phyloP scores from a whole-genome alignment of 1,140 invertebrate genomes.

The Varroa destructor region DNA sequence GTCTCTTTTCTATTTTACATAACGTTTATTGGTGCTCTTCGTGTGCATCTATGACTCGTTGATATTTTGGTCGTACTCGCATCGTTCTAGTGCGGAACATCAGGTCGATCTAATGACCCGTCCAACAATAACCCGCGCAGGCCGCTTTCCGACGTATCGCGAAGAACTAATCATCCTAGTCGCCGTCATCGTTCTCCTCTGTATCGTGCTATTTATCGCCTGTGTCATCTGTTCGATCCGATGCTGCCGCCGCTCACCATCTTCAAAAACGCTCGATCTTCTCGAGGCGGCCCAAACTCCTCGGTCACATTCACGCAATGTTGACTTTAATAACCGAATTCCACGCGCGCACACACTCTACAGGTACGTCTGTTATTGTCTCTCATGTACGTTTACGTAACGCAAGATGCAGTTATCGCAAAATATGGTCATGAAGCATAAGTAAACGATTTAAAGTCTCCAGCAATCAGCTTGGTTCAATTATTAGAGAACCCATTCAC shows the following conservation, averaged over 20 bases:
- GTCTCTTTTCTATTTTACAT: too few relatives aligned
- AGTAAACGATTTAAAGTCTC: too few relatives aligned
- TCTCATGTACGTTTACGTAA: too few relatives aligned
- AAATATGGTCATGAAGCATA: too few relatives aligned
- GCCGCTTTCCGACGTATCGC: slow-evolving; percentile 12
- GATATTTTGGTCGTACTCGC: too few relatives aligned
- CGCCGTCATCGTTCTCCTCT: slow-evolving; percentile 21
- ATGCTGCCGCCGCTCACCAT: slow-evolving; percentile 12
- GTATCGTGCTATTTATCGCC: slow-evolving; percentile 18
- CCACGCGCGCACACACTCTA: slow-evolving; percentile 23
- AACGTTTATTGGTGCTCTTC: too few relatives aligned
- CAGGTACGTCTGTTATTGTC: not conserved
- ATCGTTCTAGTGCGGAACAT: slow-evolving; percentile 1
- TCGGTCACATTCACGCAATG: not conserved
- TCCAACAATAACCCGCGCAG: slow-evolving; percentile 12
- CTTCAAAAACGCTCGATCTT: slow-evolving; percentile 12
- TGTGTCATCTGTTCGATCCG: slow-evolving; percentile 25
- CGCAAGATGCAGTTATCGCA: too few relatives aligned
- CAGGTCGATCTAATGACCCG: slow-evolving; percentile 7
- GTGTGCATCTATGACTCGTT: too few relatives aligned
- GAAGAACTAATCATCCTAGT: slow-evolving; percentile 21
- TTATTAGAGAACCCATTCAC: too few relatives aligned
- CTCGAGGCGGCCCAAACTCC: slow-evolving; percentile 12
- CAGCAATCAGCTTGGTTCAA: too few relatives aligned
- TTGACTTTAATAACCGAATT: slow-evolving; percentile 20